Percentiles rank a stretch among this genome's conserved stretches.
These are phyloP conservation scores for Branchipolynoe longqiensis DNA, from an alignment of 2,888 invertebrate genomes.

Conservation along the genomic window DNA sequence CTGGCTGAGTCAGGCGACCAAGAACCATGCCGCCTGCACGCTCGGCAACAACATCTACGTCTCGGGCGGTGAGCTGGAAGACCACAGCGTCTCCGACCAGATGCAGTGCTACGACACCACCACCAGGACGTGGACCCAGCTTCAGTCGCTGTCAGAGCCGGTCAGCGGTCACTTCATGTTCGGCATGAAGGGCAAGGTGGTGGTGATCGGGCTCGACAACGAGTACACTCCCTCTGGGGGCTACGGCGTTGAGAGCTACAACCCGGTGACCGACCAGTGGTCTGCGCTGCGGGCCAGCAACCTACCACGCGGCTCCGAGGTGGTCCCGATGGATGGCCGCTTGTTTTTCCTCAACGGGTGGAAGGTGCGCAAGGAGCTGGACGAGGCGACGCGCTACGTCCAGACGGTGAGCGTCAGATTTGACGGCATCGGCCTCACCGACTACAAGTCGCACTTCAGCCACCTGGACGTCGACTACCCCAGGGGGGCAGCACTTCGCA, in stretches of 20 bases:
- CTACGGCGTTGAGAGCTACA: slow-evolving; percentile 34
- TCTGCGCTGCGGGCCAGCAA: neutral
- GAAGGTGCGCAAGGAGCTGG: slow-evolving; percentile 22
- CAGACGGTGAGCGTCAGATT: slow-evolving; percentile 37
- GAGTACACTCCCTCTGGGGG: slow-evolving; percentile 6
- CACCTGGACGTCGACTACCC: slow-evolving; percentile 38
- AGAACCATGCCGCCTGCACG: slow-evolving; percentile 35
- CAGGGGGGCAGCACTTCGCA: slow-evolving; percentile 10
- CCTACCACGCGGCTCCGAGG: slow-evolving; percentile 42
- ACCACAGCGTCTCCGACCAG: slow-evolving; percentile 41
- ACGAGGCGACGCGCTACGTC: slow-evolving; percentile 15
- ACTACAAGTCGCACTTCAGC: slow-evolving; percentile 43
- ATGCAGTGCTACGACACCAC: slow-evolving; percentile 50
- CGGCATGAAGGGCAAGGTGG: slow-evolving; percentile 33
- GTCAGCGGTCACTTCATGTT: slow-evolving; percentile 50
- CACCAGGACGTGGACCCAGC: slow-evolving; percentile 24
- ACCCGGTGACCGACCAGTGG: slow-evolving; percentile 43
- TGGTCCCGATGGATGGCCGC: slow-evolving; percentile 30
- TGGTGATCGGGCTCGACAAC: slow-evolving; percentile 37
- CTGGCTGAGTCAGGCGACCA: slow-evolving; percentile 35
- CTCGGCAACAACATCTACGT: slow-evolving; percentile 27
- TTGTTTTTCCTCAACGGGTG: slow-evolving; percentile 33
- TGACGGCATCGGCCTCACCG: slow-evolving; percentile 47
- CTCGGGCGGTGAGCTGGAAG: slow-evolving; percentile 37
- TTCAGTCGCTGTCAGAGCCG: slow-evolving; percentile 21